These are phyloP conservation scores for Scomber japonicus DNA, from an alignment of 2,113 vertebrate genomes.

Conservation along the genomic window DNA sequence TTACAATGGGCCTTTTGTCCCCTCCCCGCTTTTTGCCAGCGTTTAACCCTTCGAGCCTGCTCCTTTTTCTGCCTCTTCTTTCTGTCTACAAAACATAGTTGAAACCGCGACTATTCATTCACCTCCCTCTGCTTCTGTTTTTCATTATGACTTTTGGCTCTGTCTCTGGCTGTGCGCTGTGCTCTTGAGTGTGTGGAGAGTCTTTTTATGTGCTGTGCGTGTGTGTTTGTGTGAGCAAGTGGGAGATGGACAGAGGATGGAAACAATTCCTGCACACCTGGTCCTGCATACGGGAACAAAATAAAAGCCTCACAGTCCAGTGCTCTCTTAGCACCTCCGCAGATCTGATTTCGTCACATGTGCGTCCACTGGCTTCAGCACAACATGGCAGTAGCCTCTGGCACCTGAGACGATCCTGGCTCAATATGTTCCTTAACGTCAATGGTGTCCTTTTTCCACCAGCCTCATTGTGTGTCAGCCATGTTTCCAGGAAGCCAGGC, in stretches of 20 bases:
- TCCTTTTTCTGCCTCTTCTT: slow-evolving; percentile 79
- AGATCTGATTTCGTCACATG: slow-evolving; percentile 55
- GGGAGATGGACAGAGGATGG: slow-evolving; percentile 25
- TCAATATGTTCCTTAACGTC: slow-evolving; percentile 55
- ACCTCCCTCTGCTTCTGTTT: slow-evolving; percentile 72
- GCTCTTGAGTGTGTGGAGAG: slow-evolving; percentile 33
- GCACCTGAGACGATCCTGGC: slow-evolving; percentile 25
- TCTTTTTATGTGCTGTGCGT: slow-evolving; percentile 38
- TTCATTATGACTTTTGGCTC: slow-evolving; percentile 75
- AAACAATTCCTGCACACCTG: slow-evolving; percentile 22
- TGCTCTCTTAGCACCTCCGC: slow-evolving; percentile 20
- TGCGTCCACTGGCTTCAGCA: slow-evolving; percentile 11
- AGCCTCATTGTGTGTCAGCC: slow-evolving; percentile 51
- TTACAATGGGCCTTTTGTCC: slow-evolving; percentile 86
- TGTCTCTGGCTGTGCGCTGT: slow-evolving; percentile 37
- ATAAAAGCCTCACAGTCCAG: slow-evolving; percentile 36
- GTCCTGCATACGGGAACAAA: slow-evolving; percentile 25
- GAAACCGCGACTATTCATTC: slow-evolving; percentile 75
- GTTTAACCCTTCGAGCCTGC: slow-evolving; percentile 84
- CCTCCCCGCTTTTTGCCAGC: slow-evolving; percentile 79
- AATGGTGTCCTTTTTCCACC: slow-evolving; percentile 46
- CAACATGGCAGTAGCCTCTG: slow-evolving; percentile 62
- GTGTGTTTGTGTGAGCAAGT: slow-evolving; percentile 3
- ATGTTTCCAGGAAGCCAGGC: slow-evolving; percentile 50
- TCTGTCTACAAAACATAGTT: slow-evolving; percentile 80